Conservation (phyloP, 2,113 vertebrate species). For the Onychostoma macrolepis region DNA sequence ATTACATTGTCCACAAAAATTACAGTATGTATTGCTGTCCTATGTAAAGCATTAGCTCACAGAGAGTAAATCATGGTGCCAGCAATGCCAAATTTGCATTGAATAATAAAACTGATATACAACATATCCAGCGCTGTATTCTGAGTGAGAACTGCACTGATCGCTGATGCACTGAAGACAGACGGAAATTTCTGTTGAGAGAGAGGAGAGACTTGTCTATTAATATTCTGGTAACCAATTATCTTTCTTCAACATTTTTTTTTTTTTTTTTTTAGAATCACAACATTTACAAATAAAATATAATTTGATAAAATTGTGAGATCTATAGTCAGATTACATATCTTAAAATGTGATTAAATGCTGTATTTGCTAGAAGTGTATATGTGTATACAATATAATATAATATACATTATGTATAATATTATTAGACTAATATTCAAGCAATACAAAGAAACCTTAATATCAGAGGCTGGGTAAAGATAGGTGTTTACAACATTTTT, state of each 20-base stretch:
- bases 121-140: neutral
- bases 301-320: neutral
- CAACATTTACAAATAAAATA: too few species aligned
- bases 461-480: neutral
- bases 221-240: neutral
- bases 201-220: neutral
- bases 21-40: neutral
- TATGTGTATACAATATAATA: neutral
- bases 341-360: neutral
- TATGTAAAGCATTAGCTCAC: neutral
- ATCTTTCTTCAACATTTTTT: too few species aligned
- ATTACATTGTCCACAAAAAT: neutral
- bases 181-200: neutral
- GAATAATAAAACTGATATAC: too few species aligned
- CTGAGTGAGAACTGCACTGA: neutral
- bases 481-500: neutral
- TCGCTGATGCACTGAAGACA: neutral
- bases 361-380: neutral
- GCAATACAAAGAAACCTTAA: neutral
- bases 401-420: neutral
- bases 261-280: too few species aligned
- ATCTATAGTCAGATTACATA: neutral
- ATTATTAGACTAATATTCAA: neutral
- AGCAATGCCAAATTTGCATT: neutral
- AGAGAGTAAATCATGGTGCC: neutral